Percentiles rank a stretch among this genome's conserved stretches.
These are phyloP conservation scores for Lonchura striata DNA, from an alignment of 2,113 vertebrate species.

Conservation along the genomic window DNA sequence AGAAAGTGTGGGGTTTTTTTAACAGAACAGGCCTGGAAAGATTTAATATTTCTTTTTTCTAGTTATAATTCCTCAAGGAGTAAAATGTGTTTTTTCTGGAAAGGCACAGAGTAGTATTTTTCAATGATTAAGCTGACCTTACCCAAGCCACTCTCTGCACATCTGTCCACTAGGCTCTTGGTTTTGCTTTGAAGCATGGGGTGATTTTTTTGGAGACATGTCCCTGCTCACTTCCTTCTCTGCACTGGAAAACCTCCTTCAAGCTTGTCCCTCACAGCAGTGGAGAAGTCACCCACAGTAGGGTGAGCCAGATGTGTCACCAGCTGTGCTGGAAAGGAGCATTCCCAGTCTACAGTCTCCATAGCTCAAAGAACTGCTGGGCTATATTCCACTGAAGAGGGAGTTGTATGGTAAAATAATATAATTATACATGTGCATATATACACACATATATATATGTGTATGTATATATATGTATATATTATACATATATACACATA, in stretches of 20 bases:
- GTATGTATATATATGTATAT: too few species aligned
- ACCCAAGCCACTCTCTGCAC: background rate
- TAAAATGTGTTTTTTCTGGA: background rate
- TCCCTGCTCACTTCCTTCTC: background rate
- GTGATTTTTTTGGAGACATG: background rate
- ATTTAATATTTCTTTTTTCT: background rate
- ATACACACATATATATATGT: too few species aligned
- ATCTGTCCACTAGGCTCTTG: background rate
- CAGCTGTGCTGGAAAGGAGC: rapidly evolving
- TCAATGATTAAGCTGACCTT: background rate
- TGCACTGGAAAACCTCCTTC: background rate
- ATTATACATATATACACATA: too few species aligned
- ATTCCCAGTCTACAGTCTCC: background rate
- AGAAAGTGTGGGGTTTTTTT: background rate
- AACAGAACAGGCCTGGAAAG: background rate
- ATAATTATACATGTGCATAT: background rate
- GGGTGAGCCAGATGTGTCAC: background rate
- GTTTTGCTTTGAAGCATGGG: background rate
- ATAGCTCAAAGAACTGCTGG: background rate
- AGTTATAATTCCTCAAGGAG: background rate
- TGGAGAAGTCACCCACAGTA: background rate
- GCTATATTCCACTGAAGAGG: background rate
- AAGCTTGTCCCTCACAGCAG: background rate
- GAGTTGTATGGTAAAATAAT: background rate
- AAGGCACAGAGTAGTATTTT: background rate